A percentile compares a stretch with the other conserved stretches of the same genome.
phyloP scores from a whole-genome alignment of 2,888 invertebrate species.

The Odontothrips loti region DNA sequence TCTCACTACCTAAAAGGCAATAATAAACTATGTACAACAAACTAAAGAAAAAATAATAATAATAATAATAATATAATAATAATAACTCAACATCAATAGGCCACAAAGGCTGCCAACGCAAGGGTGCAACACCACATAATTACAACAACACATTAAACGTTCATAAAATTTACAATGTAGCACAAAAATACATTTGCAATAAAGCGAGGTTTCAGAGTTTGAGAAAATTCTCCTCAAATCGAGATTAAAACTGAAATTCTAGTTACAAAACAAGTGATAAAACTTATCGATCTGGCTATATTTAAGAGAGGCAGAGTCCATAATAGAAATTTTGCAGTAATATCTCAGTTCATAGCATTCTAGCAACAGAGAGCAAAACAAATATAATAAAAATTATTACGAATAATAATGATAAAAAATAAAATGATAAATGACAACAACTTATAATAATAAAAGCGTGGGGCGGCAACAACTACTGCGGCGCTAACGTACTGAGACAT shows the following conservation, averaged over 20 bases:
- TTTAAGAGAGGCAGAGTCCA: background rate
- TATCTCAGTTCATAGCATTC: constrained; percentile 10
- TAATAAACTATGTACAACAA: constrained; percentile 20
- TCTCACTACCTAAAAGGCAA: constrained; percentile 13
- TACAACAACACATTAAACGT: constrained; percentile 1
- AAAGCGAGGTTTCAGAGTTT: constrained; percentile 24
- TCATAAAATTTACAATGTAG: constrained; percentile 17
- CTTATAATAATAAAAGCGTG: constrained; percentile 14
- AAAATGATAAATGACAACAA: background rate
- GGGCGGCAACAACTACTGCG: background rate
- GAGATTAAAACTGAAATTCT: background rate
- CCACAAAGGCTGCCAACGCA: constrained; percentile 12
- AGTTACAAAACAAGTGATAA: constrained; percentile 7
- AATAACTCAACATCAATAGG: constrained; percentile 25
- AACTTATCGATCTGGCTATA: background rate
- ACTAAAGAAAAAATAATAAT: background rate
- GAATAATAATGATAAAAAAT: constrained; percentile 2
- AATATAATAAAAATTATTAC: constrained; percentile 2
- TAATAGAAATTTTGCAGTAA: background rate
- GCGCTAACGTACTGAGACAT: constrained; percentile 22
- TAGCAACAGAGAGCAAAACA: constrained; percentile 23
- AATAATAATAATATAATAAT: background rate
- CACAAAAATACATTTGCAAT: constrained; percentile 24
- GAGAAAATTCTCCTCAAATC: background rate
- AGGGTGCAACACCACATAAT: constrained; percentile 22